Evolutionary conservation across 2,113 vertebrate genomes (phyloP), one percentile per base, ranked within the genome.

Genomic region (Macrotus californicus): DNA sequence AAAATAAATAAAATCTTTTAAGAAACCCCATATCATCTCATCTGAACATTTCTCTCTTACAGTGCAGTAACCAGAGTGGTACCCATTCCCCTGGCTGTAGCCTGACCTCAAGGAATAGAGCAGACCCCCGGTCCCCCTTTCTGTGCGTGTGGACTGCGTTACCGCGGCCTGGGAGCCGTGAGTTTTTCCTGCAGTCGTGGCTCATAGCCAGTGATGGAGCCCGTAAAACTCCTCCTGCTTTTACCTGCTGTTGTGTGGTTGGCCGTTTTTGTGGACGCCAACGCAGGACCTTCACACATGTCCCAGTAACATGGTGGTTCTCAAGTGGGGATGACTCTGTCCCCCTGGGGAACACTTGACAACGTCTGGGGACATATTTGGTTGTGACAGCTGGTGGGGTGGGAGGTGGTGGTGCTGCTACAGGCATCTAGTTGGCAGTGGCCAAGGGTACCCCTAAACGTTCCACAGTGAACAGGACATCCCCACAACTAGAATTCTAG

Each of bases 181-280:
- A 2, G 18, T 24, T 64, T 46, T 70, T 46, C 64, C 16, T 48
- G 29, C 5, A 46, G 0, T 39, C 46, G 52, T 46, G 52, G 61
- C 43, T 82, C 43, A 15, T 7, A 15, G n/a, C 77, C 3, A 85
- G n/a, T 75, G 36, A 16, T 34, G 1, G 41, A 18, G 19, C 85
- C 7, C 22, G 6, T 36, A 48, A 70, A 50, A 31, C 79, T 10
- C 39, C n/a, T n/a, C n/a, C n/a, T n/a, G n/a, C n/a, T n/a, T n/a
- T 77, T 43, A 14, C 8, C 4, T 24, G 18, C 79, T 89, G 5
- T 54, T 90, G 39, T 66, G 26, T 89, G 83, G 41, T 52, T 88
- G 73, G 14, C 59, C 73, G 26, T 89, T 96, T 95, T 94, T 93
- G 52, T 90, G 34, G 93, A 67, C 36, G 84, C 29, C 72, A 19